Evolutionary conservation across 2,888 invertebrate genomes (phyloP), one percentile per base, ranked within the genome.

Genomic region (Chrysomela aeneicollis): DNA sequence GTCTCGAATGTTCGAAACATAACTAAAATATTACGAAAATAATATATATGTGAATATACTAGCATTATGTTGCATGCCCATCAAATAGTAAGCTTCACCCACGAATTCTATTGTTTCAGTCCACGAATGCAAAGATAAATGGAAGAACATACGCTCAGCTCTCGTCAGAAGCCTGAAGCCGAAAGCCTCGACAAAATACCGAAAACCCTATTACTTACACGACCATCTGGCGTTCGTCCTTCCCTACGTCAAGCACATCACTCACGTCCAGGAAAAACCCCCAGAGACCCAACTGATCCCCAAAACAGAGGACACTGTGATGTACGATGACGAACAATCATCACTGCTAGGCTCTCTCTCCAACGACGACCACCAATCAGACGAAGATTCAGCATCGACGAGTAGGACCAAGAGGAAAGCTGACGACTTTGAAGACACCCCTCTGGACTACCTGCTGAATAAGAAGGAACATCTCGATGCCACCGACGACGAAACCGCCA

Each of bases 141-240:
- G 54, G 54, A 54, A 54, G 42, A 54, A 54, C 37, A 37, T 54
- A 9, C 30, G 54, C 17, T 54, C 54, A n/a, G 35, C 54, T 37
- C 32, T 54, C 17, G 54, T 54, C 2, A 54, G 54, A 37, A 54
- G 37, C 9, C 15, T 54, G 37, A 54, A 54, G 17, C 54, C 54
- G 19, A 42, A 3, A 2, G 42, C 26, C 4, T 22, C n/a, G 12
- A 19, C 37, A 15, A 54, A 54, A 54, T 15, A 3, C 19, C 35
- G 42, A 54, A 37, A 15, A 15, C 54, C 37, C 15, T 54, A 54
- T 21, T 54, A 54, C 22, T 37, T 54, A 21, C 54, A 54, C 21
- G 54, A 54, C 0, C 22, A 37, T 12, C 42, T 54, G 8, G 18
- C 18, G 19, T 54, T 54, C 19, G 18, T 54, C 22, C 26, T 54